Percentiles rank a stretch among this genome's conserved stretches.
Evolutionary conservation across 1,140 invertebrate genomes (phyloP).

Genomic region (Saxidomus purpurata): DNA sequence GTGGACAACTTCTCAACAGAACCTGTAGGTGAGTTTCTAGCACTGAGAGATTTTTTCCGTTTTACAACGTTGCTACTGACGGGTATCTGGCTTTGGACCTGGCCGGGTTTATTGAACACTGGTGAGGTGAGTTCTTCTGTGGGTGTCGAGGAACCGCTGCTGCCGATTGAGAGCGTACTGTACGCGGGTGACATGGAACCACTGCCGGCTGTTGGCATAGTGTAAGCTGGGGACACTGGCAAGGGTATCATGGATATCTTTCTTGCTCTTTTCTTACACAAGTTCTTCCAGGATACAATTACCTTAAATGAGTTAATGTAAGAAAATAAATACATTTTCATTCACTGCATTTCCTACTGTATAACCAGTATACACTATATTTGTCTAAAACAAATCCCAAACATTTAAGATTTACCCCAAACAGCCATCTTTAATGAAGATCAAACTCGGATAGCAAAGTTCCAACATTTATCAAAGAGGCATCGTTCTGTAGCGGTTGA

Average conservation of each 20-base stretch:
- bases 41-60: slow-evolving; percentile 37
- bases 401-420: no score
- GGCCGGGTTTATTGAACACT: neutral
- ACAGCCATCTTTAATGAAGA: no score
- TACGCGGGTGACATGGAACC: slow-evolving; percentile 40
- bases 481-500: no score
- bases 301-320: neutral
- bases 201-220: slow-evolving; percentile 16
- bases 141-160: slow-evolving; percentile 37
- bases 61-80: neutral
- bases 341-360: no score
- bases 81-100: neutral
- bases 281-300: slow-evolving; percentile 63
- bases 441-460: no score
- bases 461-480: no score
- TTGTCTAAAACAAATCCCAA: no score
- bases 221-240: slow-evolving; percentile 51
- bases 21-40: slow-evolving; percentile 46
- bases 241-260: slow-evolving; percentile 59
- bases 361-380: no score
- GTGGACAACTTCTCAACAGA: slow-evolving; percentile 34
- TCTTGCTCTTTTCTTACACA: neutral
- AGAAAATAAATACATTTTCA: no score
- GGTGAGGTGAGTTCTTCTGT: slow-evolving; percentile 39
- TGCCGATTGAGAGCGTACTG: slow-evolving; percentile 8